Evolutionary conservation across 2,797 vertebrate species (phyloP), one percentile per base, ranked within the genome.

Genomic region (Gila robusta): DNA sequence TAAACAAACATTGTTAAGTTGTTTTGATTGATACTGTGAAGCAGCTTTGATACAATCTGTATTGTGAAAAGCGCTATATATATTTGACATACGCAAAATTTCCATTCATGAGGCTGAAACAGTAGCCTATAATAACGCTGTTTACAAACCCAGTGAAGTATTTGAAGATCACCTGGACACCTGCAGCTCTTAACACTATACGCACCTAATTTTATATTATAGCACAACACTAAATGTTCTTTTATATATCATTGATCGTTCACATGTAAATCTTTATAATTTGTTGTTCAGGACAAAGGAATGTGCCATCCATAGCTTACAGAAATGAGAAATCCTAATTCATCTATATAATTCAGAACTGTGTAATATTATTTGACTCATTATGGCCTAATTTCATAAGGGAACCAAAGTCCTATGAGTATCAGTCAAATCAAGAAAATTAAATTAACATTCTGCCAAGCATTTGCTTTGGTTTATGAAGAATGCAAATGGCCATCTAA

Each of bases 381-480:
- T 56, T 78, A 9, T 59, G 9, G 49, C 49, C 49, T 74, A n/a
- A 12, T 41, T 79, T 62, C 16, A 19, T 44, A 79, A 64, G 8
- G 62, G 26, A 37, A 28, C 21, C n/a, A 5, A 79, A 21, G 16
- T 12, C 11, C 19, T 28, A 39, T n/a, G 8, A 44, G n/a, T 79
- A 32, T 47, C 9, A 41, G 4, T 44, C 6, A 17, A 47, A n/a
- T 73, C 2, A 39, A n/a, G 9, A n/a, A 56, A 56, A 77, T 77
- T 0, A 0, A 16, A 26, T 39, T 37, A 35, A 77, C 37, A 77
- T 56, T 21, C 19, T 54, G 69, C 21, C 21, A 41, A 21, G 11
- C 11, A 14, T 78, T 39, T n/a, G 74, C 52, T 77, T 37, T 59
- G 21, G 4, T 82, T 71, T 21, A 70, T 54, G 66, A 71, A 54